Evolutionary conservation across 2,888 invertebrate genomes (phyloP).

Genomic region (Melanophora roralis): DNA sequence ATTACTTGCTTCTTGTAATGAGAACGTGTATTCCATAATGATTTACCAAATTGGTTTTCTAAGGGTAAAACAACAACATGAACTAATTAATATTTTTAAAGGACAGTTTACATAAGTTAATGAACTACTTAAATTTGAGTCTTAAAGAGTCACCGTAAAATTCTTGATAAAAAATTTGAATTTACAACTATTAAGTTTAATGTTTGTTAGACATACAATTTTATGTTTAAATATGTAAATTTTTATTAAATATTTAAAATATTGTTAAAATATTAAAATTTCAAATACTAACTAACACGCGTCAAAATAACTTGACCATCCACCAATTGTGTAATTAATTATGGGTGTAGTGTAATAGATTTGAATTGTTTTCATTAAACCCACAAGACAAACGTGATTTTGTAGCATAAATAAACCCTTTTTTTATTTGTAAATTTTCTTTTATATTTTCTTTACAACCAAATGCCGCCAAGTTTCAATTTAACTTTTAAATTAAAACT

Average conservation of each 20-base stretch:
- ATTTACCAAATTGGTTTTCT: no score
- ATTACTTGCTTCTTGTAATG: background rate
- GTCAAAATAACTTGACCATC: conserved; percentile 21
- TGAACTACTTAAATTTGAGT: no score
- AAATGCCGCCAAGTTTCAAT: conserved; percentile 32
- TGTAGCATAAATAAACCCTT: conserved; percentile 48
- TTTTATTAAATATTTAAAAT: conserved; percentile 29
- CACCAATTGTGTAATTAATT: conserved; percentile 19
- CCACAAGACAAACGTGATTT: conserved; percentile 45
- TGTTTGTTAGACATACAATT: no score
- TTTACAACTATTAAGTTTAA: no score
- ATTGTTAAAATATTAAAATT: conserved; percentile 47
- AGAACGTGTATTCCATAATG: background rate
- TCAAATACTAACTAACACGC: conserved; percentile 40
- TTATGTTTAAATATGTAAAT: no score
- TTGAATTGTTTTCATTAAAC: conserved; percentile 54
- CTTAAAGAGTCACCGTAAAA: no score
- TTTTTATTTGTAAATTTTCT: background rate
- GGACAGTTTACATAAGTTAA: no score
- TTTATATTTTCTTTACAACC: background rate
- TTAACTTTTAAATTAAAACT: conserved; percentile 35
- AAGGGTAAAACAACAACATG: no score
- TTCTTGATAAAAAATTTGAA: no score
- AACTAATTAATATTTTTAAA: no score
- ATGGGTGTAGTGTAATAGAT: conserved; percentile 47